These are phyloP conservation scores for Falco peregrinus DNA, from an alignment of 2,797 vertebrate species.

Conservation along the genomic window DNA sequence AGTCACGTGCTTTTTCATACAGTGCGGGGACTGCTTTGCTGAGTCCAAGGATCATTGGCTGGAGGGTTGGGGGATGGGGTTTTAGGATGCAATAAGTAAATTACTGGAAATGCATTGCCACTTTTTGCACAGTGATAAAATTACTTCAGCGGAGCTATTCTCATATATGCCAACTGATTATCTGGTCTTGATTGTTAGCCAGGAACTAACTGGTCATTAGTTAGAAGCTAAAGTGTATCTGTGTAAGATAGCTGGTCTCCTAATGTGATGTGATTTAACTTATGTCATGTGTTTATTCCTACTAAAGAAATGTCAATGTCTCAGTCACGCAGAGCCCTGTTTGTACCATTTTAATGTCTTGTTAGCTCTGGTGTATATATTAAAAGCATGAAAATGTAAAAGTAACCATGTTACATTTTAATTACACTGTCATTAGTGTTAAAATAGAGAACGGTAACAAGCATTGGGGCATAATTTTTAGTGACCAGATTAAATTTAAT, in stretches of 20 bases:
- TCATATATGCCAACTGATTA: background rate
- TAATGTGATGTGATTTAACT: conserved; percentile 10
- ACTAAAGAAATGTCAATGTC: background rate
- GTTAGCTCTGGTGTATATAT: background rate
- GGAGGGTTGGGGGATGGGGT: background rate
- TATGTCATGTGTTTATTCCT: background rate
- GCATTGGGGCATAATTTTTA: background rate
- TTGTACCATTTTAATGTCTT: background rate
- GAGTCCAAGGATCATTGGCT: background rate
- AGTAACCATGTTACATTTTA: background rate
- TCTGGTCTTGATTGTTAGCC: conserved; percentile 19
- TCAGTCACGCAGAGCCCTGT: background rate
- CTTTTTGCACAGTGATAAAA: background rate
- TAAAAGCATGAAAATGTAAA: background rate
- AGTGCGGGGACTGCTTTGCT: background rate
- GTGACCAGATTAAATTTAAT: background rate
- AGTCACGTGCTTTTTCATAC: background rate
- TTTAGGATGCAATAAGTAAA: background rate
- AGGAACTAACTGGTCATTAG: background rate
- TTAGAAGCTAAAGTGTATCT: background rate
- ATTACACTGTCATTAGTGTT: background rate
- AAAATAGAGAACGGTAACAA: background rate
- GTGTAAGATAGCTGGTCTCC: background rate
- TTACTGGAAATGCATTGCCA: background rate
- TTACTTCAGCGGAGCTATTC: background rate